phyloP scores from a whole-genome alignment of 2,888 invertebrate genomes.

The Cordilura impudica region DNA sequence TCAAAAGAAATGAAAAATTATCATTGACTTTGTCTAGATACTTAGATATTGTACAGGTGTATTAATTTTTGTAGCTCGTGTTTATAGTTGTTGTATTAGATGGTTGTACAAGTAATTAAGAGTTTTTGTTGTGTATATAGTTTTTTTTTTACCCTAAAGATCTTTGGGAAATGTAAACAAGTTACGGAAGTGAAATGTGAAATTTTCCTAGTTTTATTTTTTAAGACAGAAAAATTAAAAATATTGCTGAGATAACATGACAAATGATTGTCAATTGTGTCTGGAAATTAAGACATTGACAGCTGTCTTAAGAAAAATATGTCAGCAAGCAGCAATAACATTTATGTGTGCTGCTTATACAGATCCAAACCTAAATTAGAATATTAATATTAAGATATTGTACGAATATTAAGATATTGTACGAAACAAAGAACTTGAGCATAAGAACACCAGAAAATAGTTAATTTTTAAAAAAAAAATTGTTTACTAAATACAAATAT shows the following conservation, averaged over 20 bases:
- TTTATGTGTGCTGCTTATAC: too few species aligned
- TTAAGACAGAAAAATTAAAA: slow-evolving; percentile 31
- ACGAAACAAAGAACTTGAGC: too few species aligned
- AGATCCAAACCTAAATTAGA: too few species aligned
- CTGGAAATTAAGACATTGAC: slow-evolving; percentile 29
- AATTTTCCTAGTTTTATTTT: background rate
- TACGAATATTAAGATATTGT: too few species aligned
- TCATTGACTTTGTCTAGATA: slow-evolving; percentile 18
- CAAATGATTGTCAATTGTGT: slow-evolving; percentile 40
- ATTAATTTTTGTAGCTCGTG: slow-evolving; percentile 50
- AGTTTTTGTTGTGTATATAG: slow-evolving; percentile 2
- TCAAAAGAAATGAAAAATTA: slow-evolving; percentile 51
- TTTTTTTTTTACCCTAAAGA: background rate
- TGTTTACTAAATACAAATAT: too few species aligned
- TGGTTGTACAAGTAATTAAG: slow-evolving; percentile 21
- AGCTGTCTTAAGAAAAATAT: slow-evolving; percentile 32
- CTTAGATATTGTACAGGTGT: slow-evolving; percentile 44
- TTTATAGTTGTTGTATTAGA: slow-evolving; percentile 24
- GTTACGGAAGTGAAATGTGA: slow-evolving; percentile 46
- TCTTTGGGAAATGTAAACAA: background rate
- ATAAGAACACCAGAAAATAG: too few species aligned
- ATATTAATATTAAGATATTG: too few species aligned
- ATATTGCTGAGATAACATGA: slow-evolving; percentile 47
- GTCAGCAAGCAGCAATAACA: background rate
- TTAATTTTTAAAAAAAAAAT: too few species aligned